phyloP scores from a whole-genome alignment of 1,140 invertebrate genomes.

The Chironomus tepperi region DNA sequence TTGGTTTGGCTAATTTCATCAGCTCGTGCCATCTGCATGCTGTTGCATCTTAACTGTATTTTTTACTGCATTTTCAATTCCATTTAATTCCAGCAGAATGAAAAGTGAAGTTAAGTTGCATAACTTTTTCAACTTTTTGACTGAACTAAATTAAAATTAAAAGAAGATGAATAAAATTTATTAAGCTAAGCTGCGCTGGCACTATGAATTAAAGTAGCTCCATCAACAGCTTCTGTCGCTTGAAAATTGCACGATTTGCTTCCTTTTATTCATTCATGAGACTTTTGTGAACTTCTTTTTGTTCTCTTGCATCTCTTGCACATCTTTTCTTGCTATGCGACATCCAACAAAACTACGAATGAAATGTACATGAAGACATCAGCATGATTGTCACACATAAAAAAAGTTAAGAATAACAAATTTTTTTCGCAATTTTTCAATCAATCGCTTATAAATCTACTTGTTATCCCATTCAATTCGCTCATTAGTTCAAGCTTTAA shows the following conservation, averaged over 20 bases:
- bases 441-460: neutral
- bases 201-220: neutral
- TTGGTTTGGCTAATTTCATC: neutral
- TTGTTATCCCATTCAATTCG: neutral
- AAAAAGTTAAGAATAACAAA: neutral
- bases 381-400: neutral
- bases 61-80: neutral
- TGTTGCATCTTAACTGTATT: neutral
- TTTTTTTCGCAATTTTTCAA: slow-evolving; percentile 5
- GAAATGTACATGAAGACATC: no score
- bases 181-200: neutral
- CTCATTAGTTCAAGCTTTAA: neutral
- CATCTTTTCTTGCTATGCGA: neutral
- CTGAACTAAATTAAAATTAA: neutral
- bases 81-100: neutral
- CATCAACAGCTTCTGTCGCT: neutral
- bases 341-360: neutral
- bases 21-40: slow-evolving; percentile 5
- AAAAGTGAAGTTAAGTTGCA: neutral
- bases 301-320: neutral
- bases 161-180: slow-evolving; percentile 1
- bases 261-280: neutral
- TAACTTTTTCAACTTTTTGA: neutral
- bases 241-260: neutral
- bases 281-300: neutral